Base-by-base conservation (phyloP, 2,113 vertebrate genomes). In the Catharus fuscescens region DNA sequence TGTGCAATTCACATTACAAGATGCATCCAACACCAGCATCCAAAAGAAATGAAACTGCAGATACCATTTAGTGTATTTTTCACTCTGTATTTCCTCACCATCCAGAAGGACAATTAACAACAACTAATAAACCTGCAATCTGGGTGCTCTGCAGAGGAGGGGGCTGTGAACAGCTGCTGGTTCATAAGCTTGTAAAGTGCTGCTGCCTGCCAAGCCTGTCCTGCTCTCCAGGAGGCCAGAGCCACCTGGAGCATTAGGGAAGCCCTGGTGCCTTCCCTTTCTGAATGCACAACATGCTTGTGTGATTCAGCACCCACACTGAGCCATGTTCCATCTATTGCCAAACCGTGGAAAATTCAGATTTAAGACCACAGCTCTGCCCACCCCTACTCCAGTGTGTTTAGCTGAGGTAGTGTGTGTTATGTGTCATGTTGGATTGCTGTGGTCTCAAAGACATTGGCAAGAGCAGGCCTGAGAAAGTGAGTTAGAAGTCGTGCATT, bases 381-480 rank as follows among this genome's bases (percentile, higher is more conserved):
- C 38, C 0, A 0, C 5, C 14, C n/a, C 23, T 10, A 2, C 2
- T 0, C 29, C 65, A 36, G 23, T 0, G 3, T 8, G 65, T 53
- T 48, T 3, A 44, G 91, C 69, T 29, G 57, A 67, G 59, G 69
- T 3, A 8, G 34, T 2, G 21, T 0, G 1, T 47, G 44, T 5
- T 26, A 20, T 5, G 38, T 29, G 65, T 53, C 52, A 2, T 4
- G 42, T 18, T 48, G 67, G 31, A 76, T 42, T 12, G 0, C 48
- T 5, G 17, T 9, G 64, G 44, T 87, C 74, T 29, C 73, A 29
- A 57, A 65, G 57, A 64, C 40, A 18, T 18, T 56, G 47, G 40
- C 72, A 64, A 84, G n/a, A 86, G 80, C 69, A 78, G 59, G 16
- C 86, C 32, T 12, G 19, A 88, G 60, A 52, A 65, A 81, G n/a